These are phyloP conservation scores for Mirounga angustirostris DNA, from an alignment of 2,113 vertebrate species.

Conservation along the genomic window DNA sequence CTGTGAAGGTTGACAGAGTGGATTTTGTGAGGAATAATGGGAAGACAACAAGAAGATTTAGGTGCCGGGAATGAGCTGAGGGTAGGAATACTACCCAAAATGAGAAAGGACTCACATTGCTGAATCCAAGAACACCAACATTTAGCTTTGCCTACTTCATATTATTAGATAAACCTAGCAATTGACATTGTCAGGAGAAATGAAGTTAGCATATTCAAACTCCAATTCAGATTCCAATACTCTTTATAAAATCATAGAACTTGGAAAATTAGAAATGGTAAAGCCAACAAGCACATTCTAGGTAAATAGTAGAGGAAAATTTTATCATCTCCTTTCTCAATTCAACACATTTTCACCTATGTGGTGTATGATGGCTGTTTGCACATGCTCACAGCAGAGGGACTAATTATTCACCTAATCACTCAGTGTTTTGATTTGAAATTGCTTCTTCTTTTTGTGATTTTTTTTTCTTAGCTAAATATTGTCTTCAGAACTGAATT, in stretches of 20 bases:
- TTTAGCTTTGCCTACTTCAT: neutral
- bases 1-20: neutral
- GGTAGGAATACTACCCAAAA: neutral
- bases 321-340: slow-evolving; percentile 3
- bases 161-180: slow-evolving; percentile 32
- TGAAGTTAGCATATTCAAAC: slow-evolving; percentile 26
- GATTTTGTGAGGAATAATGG: neutral
- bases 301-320: neutral
- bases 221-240: slow-evolving; percentile 23
- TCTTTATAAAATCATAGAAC: slow-evolving; percentile 41
- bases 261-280: slow-evolving; percentile 1
- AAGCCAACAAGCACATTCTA: neutral
- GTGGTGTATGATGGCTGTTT: neutral
- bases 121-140: neutral
- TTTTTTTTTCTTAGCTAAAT: neutral
- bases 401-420: slow-evolving; percentile 2
- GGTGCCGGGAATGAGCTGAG: neutral
- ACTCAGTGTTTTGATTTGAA: slow-evolving; percentile 27
- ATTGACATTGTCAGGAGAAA: slow-evolving; percentile 4
- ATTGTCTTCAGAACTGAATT: slow-evolving; percentile 39
- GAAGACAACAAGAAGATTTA: neutral
- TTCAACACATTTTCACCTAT: neutral
- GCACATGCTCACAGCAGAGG: neutral
- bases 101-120: neutral
- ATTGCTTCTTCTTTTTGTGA: neutral